Evolutionary conservation across 2,797 vertebrate genomes (phyloP), one percentile per base, ranked within the genome.

Genomic region (Poliocrania exsul): DNA sequence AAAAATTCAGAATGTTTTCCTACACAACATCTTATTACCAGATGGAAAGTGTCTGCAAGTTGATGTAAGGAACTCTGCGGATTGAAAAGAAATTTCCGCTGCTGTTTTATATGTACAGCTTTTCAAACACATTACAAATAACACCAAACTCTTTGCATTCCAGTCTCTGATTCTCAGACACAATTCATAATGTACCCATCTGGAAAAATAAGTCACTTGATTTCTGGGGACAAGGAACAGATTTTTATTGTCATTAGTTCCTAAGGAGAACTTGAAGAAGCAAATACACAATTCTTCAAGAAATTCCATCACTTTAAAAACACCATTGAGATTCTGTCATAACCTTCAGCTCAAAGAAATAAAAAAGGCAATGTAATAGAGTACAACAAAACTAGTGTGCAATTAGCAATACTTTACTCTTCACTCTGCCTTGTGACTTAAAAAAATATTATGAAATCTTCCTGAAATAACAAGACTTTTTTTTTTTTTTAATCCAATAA

Each of bases 101-200:
- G 75, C 81, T 84, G 16, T 70, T 96, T 95, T 42, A 75, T 64
- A 86, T 12, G 71, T 88, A 66, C 74, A 92, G 88, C 47, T 94
- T 96, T 93, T 86, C 83, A 85, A 88, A 87, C 92, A 94, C 93
- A 92, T 90, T 93, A 90, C 89, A 95, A 96, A 93, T 74, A 95
- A 38, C 77, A 96, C 60, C 69, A 95, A 93, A 91, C 93, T 77
- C 82, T 80, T 79, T 35, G 69, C 87, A 95, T 94, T 96, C 94
- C 95, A 97, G 85, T 97, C 88, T 31, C 61, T 77, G 26, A 67
- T 97, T 96, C 90, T 96, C 74, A 94, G 94, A 95, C 84, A 93
- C 93, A 96, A 96, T 92, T 90, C 95, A 96, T 95, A 96, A 93
- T 95, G 94, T 81, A 84, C 95, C 95, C 97, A 98, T 98, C 96